phyloP scores from a whole-genome alignment of 2,797 vertebrate species.

The Rousettus madagascariensis region DNA sequence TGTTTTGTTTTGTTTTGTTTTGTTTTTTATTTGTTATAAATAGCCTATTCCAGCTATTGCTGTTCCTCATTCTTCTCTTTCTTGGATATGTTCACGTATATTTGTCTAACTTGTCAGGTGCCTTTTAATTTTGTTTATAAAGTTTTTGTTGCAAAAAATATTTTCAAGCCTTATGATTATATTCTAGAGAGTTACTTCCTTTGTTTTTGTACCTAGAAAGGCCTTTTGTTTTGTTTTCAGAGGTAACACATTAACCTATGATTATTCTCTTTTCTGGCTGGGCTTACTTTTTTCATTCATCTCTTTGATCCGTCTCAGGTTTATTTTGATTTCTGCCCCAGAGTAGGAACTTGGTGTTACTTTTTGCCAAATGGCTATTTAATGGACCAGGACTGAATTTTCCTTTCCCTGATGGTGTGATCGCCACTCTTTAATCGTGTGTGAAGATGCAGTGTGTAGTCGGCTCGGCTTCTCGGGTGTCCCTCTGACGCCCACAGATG shows the following conservation, averaged over 20 bases:
- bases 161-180: neutral
- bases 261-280: neutral
- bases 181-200: neutral
- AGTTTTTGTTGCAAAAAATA: neutral
- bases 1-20: neutral
- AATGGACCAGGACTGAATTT: neutral
- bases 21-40: neutral
- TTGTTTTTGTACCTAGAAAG: neutral
- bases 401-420: neutral
- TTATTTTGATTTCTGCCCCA: neutral
- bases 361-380: neutral
- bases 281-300: neutral
- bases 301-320: neutral
- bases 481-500: neutral
- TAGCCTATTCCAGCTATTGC: rapidly evolving
- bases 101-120: neutral
- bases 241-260: neutral
- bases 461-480: neutral
- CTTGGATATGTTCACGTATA: neutral
- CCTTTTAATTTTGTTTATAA: neutral
- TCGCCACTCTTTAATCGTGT: neutral
- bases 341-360: neutral
- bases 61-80: neutral
- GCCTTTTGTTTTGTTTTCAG: neutral
- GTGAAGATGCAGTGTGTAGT: rapidly evolving